These are phyloP conservation scores for Drosophila sp. DNA, from an alignment of 1,140 invertebrate species.

Conservation along the genomic window DNA sequence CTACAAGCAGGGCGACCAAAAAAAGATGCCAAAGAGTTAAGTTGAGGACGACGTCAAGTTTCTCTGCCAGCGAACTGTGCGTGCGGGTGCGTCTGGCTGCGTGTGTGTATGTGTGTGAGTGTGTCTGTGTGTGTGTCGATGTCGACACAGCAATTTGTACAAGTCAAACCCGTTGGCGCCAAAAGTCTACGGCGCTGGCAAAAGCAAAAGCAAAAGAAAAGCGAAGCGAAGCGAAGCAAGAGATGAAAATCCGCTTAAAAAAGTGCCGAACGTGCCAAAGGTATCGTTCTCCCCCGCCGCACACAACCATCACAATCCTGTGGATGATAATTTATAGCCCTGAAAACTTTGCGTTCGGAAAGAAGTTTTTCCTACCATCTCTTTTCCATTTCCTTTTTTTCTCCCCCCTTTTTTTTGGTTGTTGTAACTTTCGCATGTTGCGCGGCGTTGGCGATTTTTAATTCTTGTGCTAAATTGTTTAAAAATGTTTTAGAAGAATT, in stretches of 20 bases:
- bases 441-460: slow-evolving; percentile 80
- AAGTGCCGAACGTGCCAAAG: slow-evolving; percentile 78
- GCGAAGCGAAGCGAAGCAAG: slow-evolving; percentile 45
- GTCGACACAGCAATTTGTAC: slow-evolving; percentile 81
- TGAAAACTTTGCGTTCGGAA: slow-evolving; percentile 76
- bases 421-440: slow-evolving; percentile 67
- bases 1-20: background rate
- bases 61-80: slow-evolving; percentile 43
- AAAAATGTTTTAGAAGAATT: slow-evolving; percentile 81
- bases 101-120: slow-evolving; percentile 38
- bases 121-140: slow-evolving; percentile 42
- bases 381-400: slow-evolving; percentile 5
- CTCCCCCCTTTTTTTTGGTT: background rate
- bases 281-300: slow-evolving; percentile 14
- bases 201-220: slow-evolving; percentile 70
- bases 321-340: slow-evolving; percentile 77
- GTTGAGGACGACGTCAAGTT: slow-evolving; percentile 58
- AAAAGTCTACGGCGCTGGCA: slow-evolving; percentile 77
- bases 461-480: slow-evolving; percentile 83
- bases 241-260: slow-evolving; percentile 80
- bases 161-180: slow-evolving; percentile 80
- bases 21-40: slow-evolving; percentile 35
- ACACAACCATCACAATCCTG: background rate
- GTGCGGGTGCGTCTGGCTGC: slow-evolving; percentile 72
- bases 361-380: slow-evolving; percentile 40